Evolutionary conservation across 2,113 vertebrate species (phyloP), one percentile per base, ranked within the genome.

Genomic region (Lasiurus cinereus): DNA sequence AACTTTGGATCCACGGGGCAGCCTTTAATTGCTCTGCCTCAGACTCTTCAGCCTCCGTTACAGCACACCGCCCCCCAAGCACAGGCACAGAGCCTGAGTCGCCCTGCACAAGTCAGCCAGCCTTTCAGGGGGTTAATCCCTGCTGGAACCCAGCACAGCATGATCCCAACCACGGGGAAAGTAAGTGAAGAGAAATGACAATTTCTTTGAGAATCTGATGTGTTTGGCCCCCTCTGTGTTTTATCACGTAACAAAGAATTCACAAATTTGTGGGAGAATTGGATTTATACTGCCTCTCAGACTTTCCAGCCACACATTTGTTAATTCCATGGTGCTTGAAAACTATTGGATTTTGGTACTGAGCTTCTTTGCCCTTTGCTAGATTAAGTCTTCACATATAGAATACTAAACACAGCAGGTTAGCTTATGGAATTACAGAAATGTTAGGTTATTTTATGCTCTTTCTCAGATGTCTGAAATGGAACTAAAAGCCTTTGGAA

Each of bases 1-100:
- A 99, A 98, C 98, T 99, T 99, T 86, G 99, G 99, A 77, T 99
- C 99, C 0, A 99, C 99, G 19, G 99, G 99, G 14, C 99, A 99
- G 96, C 99, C 99, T 13, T 98, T 99, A 59, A 98, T 99, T 96
- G 99, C 99, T 29, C 97, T 99, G 91, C 99, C 99, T 84, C 99
- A 99, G 59, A 98, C 99, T 24, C 93, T 99, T n/a, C 99, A 99
- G 22, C 98, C 98, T 46, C 98, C 98, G 2, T 94, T 98, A 43
- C 98, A 98, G 96, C 99, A 99, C 14, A 99, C 99, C 0, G 98
- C 99, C 6, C 99, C 99, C 0, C 99, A 99, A 74, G 98, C 98
- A 0, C 99, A 99, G 96, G 98, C 99, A 56, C 99, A 99, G 31
- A 99, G 98, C 96, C 98, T 99, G 59, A 99, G 98, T 97, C 98